Evolutionary conservation across 2,113 vertebrate genomes (phyloP), one percentile per base, ranked within the genome.

Genomic region (Clarias magur): DNA sequence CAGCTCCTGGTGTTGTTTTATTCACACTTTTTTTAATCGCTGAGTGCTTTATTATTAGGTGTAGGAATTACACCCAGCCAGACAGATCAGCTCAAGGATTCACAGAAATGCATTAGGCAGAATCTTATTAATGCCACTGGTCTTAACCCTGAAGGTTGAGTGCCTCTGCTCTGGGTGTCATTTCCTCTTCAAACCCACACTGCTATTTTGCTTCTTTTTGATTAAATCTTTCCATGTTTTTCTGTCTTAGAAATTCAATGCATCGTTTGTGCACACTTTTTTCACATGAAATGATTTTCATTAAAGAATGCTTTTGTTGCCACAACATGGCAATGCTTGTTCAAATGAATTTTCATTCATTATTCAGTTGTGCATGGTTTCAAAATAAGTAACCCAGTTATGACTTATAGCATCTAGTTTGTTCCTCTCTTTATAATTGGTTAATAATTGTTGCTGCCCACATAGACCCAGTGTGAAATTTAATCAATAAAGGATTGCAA

Each of bases 21-120:
- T 95, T 94, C 93, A 94, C 94, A 95, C 95, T 95, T 95, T 95
- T 48, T 95, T 94, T 94, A 94, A 94, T 94, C 93, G 91, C 93
- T 94, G 94, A 95, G 95, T 94, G 94, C 92, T 94, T 95, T 95
- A 95, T 95, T 95, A 95, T 95, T 94, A 95, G 93, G 93, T 94
- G 90, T 92, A 85, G 86, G 92, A 92, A 94, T 93, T 93, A 90
- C 91, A 92, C 93, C 85, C 87, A 92, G 92, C 92, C 92, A 92
- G 92, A 92, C 83, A 93, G 90, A 93, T 92, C 93, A 92, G 92
- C 92, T 91, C 86, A 91, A 93, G 93, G 92, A 92, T 92, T 92
- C 89, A 89, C 89, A 89, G 91, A 92, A 88, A 94, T 93, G 94
- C 92, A 93, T 94, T 95, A 94, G 93, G 80, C 80, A 88, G 92